These are phyloP conservation scores for Phenganax marumi DNA, from an alignment of 92 coral and sea anemone species.

Conservation along the genomic window DNA sequence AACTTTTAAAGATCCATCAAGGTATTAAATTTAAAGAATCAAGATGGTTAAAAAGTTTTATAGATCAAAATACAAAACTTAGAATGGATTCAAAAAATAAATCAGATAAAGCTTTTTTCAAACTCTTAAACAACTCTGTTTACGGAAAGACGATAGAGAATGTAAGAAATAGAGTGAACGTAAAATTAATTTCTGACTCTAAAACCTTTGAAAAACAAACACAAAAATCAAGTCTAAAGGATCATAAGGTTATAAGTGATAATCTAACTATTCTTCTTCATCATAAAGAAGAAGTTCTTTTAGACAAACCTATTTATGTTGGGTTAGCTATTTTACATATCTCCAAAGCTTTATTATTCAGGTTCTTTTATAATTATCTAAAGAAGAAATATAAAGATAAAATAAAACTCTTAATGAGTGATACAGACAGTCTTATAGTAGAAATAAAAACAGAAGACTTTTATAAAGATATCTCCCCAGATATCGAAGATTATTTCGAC, in stretches of 20 bases:
- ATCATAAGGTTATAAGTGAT: neutral
- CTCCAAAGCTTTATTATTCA: neutral
- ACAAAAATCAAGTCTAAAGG: neutral
- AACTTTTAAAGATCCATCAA: neutral
- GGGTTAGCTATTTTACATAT: neutral
- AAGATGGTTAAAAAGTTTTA: neutral
- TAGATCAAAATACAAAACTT: neutral
- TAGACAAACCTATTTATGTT: neutral
- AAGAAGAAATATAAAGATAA: neutral
- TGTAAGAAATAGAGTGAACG: neutral
- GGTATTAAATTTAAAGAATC: neutral
- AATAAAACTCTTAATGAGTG: neutral
- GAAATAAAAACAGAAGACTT: neutral
- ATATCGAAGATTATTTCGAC: neutral
- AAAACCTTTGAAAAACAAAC: neutral
- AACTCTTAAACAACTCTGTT: slow-evolving; percentile 6
- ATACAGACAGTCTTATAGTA: neutral
- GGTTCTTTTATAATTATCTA: neutral
- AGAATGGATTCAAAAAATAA: neutral
- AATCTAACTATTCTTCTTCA: neutral
- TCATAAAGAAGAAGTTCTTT: neutral
- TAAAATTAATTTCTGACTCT: neutral
- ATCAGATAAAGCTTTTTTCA: neutral
- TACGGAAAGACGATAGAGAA: neutral
- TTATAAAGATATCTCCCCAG: neutral